Percentiles rank a stretch among this genome's conserved stretches.
phyloP scores from a whole-genome alignment of 2,113 vertebrate species.

The Nesoenas mayeri region DNA sequence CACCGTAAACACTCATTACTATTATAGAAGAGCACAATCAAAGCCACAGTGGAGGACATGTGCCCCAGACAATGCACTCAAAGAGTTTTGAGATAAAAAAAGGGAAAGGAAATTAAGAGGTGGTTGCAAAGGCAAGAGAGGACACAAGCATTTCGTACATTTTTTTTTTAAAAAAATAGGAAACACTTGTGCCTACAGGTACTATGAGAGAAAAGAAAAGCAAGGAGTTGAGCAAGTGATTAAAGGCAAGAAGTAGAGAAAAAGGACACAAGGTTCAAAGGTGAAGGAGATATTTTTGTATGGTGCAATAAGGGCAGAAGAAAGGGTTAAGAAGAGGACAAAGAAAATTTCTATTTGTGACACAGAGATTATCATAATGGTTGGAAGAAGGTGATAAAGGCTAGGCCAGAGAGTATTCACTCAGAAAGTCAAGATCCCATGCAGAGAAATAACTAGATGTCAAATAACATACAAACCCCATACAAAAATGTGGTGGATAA shows the following conservation, averaged over 20 bases:
- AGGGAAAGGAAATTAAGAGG: slow-evolving; percentile 7
- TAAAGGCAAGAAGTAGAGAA: neutral
- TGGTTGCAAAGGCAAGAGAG: neutral
- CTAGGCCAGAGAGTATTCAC: neutral
- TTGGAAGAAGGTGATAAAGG: neutral
- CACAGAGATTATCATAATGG: neutral
- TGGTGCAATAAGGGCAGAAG: neutral
- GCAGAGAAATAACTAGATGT: neutral
- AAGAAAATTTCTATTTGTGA: neutral
- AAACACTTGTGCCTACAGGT: neutral
- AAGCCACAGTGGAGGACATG: neutral
- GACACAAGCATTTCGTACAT: neutral
- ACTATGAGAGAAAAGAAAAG: neutral
- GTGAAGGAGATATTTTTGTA: neutral
- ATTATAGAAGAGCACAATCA: neutral
- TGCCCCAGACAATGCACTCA: neutral
- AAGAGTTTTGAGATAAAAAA: neutral
- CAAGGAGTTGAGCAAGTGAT: neutral
- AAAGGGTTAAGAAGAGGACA: neutral
- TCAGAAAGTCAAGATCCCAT: neutral
- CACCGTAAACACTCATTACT: neutral
- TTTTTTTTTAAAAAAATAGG: neutral
- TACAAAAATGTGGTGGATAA: neutral
- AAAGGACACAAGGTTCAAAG: neutral
- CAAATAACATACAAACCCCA: neutral